A percentile compares a stretch with the other conserved stretches of the same genome.
These are phyloP conservation scores for Chelonia mydas DNA, from an alignment of 2,797 vertebrate species.

Conservation along the genomic window DNA sequence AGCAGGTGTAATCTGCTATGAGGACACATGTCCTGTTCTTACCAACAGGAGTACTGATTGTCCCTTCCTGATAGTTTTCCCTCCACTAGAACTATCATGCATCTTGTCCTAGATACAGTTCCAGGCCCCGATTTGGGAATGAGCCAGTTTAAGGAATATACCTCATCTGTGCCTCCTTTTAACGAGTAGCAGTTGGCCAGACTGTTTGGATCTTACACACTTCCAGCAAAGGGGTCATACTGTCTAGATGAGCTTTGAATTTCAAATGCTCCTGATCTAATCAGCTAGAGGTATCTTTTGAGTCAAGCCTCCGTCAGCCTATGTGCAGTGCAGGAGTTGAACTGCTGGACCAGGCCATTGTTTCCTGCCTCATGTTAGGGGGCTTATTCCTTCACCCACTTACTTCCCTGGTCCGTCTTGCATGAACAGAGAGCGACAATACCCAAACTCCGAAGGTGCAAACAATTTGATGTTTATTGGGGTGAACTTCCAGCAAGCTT, in stretches of 20 bases:
- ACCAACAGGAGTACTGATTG: neutral
- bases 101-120: neutral
- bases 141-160: neutral
- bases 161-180: neutral
- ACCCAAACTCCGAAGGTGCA: no score
- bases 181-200: neutral
- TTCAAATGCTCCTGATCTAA: neutral
- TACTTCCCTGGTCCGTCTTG: no score
- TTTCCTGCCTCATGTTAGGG: no score
- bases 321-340: no score
- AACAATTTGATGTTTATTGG: no score
- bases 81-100: neutral
- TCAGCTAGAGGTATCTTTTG: neutral
- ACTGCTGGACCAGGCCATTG: no score
- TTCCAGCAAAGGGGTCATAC: neutral
- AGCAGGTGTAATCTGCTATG: neutral
- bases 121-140: neutral
- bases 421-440: no score
- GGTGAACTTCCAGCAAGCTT: no score
- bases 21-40: neutral
- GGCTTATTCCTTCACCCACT: no score
- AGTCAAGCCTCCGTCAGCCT: neutral
- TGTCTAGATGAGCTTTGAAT: neutral
- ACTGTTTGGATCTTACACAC: neutral
- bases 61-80: neutral